Evolutionary conservation across 1,140 invertebrate species (phyloP).

Genomic region (Amphibalanus amphitrite): DNA sequence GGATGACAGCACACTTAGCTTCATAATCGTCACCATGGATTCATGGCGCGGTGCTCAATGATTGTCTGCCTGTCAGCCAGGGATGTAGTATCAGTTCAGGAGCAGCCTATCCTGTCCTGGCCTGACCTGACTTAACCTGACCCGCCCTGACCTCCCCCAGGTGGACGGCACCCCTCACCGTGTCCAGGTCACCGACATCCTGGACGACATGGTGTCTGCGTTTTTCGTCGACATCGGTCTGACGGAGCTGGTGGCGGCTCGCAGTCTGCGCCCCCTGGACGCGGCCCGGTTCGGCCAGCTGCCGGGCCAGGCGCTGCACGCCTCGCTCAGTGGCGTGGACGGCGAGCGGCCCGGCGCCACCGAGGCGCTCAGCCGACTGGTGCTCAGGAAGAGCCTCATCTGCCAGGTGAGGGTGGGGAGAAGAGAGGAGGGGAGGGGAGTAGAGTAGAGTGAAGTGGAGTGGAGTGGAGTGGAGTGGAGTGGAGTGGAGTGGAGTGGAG

Average conservation of each 20-base stretch:
- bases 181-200: neutral
- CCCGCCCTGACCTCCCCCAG: no score
- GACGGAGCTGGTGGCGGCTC: neutral
- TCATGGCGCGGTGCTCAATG: no score
- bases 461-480: no score
- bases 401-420: neutral
- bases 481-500: no score
- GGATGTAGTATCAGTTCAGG: no score
- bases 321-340: neutral
- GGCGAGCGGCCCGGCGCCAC: neutral
- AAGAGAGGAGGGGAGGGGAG: no score
- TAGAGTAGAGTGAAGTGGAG: no score
- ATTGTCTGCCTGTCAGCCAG: no score
- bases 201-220: neutral
- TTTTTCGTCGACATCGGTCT: constrained; percentile 2
- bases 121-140: no score
- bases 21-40: no score
- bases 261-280: neutral
- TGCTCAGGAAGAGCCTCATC: neutral
- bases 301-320: neutral
- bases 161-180: neutral
- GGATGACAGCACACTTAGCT: no score
- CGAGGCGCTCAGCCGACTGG: neutral
- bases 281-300: constrained; percentile 3
- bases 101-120: no score